These are phyloP conservation scores for Sander vitreus DNA, from an alignment of 2,113 vertebrate species.

Conservation along the genomic window DNA sequence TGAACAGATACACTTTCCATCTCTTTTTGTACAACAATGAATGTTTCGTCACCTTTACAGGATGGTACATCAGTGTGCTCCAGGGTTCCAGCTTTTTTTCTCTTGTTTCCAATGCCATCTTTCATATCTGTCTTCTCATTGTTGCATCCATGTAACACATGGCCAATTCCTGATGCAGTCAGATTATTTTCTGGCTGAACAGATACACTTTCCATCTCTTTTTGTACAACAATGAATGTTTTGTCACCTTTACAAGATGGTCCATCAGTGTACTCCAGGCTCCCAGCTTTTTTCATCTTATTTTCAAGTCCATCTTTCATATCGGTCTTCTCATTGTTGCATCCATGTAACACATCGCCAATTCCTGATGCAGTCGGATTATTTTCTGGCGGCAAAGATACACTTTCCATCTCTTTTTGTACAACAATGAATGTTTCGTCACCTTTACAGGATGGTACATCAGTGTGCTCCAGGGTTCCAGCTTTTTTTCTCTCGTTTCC, in stretches of 20 bases:
- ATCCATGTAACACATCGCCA: conserved; percentile 10
- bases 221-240: conserved; percentile 33
- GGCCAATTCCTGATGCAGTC: neutral
- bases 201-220: conserved; percentile 26
- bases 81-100: neutral
- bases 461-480: neutral
- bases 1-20: conserved; percentile 30
- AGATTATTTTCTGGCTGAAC: conserved; percentile 18
- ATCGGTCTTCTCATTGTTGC: neutral
- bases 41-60: conserved; percentile 38
- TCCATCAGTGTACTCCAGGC: conserved; percentile 1
- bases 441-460: conserved; percentile 33
- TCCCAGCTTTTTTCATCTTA: conserved; percentile 7
- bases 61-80: conserved; percentile 17
- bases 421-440: conserved; percentile 33
- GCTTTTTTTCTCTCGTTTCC: conserved; percentile 2
- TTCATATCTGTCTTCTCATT: neutral
- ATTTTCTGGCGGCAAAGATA: conserved; percentile 24
- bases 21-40: conserved; percentile 38
- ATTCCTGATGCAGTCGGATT: neutral
- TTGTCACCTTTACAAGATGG: conserved; percentile 40
- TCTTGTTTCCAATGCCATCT: neutral
- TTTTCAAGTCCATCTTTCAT: neutral
- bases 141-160: conserved; percentile 6
- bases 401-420: conserved; percentile 37